These are phyloP conservation scores for Drosophila murphyi DNA, from an alignment of 1,140 invertebrate species.

Conservation along the genomic window DNA sequence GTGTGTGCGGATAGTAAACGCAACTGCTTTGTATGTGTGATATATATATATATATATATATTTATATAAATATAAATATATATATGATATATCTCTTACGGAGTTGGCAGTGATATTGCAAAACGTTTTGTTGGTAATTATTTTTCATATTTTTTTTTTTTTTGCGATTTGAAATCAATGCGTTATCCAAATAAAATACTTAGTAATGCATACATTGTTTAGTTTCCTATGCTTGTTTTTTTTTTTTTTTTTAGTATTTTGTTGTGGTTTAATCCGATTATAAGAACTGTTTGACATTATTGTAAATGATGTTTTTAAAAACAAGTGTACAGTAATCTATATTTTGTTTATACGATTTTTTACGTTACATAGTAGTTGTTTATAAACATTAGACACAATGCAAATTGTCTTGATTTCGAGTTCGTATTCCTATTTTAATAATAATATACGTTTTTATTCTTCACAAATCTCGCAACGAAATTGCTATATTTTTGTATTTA, in stretches of 20 bases:
- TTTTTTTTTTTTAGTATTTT: background rate
- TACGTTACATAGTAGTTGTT: slow-evolving; percentile 6
- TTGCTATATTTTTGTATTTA: slow-evolving; percentile 29
- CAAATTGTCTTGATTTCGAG: slow-evolving; percentile 50
- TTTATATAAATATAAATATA: slow-evolving; percentile 19
- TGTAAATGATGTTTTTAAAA: slow-evolving; percentile 42
- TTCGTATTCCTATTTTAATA: slow-evolving; percentile 33
- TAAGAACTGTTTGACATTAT: slow-evolving; percentile 26
- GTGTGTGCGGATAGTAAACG: slow-evolving; percentile 44
- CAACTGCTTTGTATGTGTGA: slow-evolving; percentile 42
- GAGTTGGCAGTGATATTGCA: slow-evolving; percentile 79
- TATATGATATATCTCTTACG: slow-evolving; percentile 66
- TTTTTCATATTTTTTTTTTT: slow-evolving; percentile 18
- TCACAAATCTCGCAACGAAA: slow-evolving; percentile 28
- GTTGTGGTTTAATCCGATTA: slow-evolving; percentile 8
- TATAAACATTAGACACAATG: slow-evolving; percentile 40
- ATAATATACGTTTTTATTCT: slow-evolving; percentile 22
- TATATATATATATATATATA: slow-evolving; percentile 35
- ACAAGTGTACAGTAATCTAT: slow-evolving; percentile 38
- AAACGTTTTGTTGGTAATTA: slow-evolving; percentile 57
- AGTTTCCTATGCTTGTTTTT: slow-evolving; percentile 27
- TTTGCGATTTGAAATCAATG: slow-evolving; percentile 30
- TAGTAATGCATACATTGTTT: slow-evolving; percentile 29
- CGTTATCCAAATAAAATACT: slow-evolving; percentile 46
- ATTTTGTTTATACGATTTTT: slow-evolving; percentile 10